Evolutionary conservation across 2,888 invertebrate genomes (phyloP), one percentile per base, ranked within the genome.

Genomic region (Euplagia quadripunctaria): DNA sequence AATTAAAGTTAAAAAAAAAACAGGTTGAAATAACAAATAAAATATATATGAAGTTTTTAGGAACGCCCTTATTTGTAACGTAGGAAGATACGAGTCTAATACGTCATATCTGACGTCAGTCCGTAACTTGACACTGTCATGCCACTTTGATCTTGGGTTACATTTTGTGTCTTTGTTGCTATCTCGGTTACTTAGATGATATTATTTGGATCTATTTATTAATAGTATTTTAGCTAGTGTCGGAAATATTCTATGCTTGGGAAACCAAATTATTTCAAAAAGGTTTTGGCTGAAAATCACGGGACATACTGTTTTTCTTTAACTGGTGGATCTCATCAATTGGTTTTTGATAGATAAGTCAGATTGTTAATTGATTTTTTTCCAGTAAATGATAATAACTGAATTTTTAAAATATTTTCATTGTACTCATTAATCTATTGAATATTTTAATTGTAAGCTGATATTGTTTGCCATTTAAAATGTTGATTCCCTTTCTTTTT

Each of bases 141-240:
- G 72, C 43, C 75, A 76, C 77, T 79, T 82, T 80, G 79, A 76
- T 85, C 75, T 80, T 66, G 67, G 68, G 52, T 79, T 73, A 65
- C 71, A 69, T 82, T 76, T 73, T 58, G 55, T 76, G 41, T 68
- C 68, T 65, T 51, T 70, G 73, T 79, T 78, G 55, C 70, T 75
- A 77, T 76, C 71, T 71, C 8, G 58, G n/a, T 14, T 67, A 31
- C 51, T 68, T 70, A 49, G 16, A 67, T 64, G 49, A 58, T 51
- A 73, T 74, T 67, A 65, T 55, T 41, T n/a, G 7, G 16, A 17
- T 11, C 0, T 58, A 20, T 58, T 58, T 31, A 1, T 31, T 31
- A 31, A 1, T 31, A 31, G 31, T 31, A 31, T 31, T 31, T 31
- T 31, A 31, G 31, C 2, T 31, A 31, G 31, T 58, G 52, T 55